phyloP scores from a whole-genome alignment of 2,797 vertebrate genomes.

The Mormyrus hasselquistii region DNA sequence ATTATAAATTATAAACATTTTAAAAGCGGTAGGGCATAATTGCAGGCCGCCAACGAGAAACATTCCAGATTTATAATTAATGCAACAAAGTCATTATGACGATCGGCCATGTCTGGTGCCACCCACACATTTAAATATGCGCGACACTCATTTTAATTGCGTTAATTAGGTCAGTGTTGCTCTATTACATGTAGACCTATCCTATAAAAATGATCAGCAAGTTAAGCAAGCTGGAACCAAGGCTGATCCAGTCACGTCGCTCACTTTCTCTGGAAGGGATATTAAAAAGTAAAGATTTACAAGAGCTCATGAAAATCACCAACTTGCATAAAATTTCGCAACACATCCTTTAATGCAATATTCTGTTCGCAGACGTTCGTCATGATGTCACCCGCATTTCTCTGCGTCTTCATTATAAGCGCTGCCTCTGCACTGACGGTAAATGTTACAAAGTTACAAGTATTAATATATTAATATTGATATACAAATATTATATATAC shows the following conservation, averaged over 20 bases:
- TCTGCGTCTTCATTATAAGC: not conserved
- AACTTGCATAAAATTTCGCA: not conserved
- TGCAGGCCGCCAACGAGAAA: not conserved
- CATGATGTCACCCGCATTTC: not conserved
- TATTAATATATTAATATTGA: not conserved
- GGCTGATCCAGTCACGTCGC: not conserved
- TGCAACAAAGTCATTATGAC: not conserved
- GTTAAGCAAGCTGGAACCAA: not conserved
- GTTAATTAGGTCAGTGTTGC: not conserved
- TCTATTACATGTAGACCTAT: not conserved
- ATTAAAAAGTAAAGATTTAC: not conserved
- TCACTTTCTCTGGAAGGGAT: not conserved
- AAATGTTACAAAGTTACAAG: not conserved
- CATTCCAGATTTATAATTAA: not conserved
- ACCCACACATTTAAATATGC: not conserved
- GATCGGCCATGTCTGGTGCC: not conserved
- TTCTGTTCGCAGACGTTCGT: not conserved
- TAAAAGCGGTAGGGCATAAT: not conserved
- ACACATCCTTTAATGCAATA: not conserved
- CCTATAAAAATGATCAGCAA: not conserved
- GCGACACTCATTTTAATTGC: not conserved
- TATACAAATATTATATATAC: not conserved
- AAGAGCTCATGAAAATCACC: not conserved
- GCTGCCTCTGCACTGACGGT: slow-evolving; percentile 4
- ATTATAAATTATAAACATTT: not conserved